phyloP scores from a whole-genome alignment of 2,888 invertebrate species.

The Xestia rhomboidea region DNA sequence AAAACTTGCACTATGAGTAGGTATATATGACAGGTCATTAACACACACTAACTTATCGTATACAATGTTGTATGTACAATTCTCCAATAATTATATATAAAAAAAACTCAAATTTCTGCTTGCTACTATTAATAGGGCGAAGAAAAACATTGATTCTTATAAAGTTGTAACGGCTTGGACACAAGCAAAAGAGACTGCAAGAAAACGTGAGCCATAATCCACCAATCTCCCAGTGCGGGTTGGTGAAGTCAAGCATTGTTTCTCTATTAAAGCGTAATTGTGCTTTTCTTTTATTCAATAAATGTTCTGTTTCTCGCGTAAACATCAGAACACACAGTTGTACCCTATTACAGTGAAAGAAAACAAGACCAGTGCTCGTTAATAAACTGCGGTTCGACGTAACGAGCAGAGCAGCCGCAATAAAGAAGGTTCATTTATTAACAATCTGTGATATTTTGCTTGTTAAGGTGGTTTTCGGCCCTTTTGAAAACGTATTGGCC shows the following conservation, averaged over 20 bases:
- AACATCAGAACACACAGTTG: conserved; percentile 20
- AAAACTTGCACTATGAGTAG: neutral
- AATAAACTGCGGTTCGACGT: conserved; percentile 42
- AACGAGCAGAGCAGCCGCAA: conserved; percentile 12
- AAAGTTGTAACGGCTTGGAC: neutral
- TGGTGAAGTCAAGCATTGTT: neutral
- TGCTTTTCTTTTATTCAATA: conserved; percentile 1
- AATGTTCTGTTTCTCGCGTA: conserved; percentile 14
- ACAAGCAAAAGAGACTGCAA: neutral
- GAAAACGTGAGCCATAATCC: neutral
- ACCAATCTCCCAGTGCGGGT: neutral
- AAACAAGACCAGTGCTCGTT: conserved; percentile 48
- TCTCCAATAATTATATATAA: neutral
- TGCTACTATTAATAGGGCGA: neutral
- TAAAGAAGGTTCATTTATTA: conserved; percentile 12
- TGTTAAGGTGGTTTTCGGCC: neutral
- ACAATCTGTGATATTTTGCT: neutral
- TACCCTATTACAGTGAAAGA: conserved; percentile 34
- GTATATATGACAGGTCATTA: neutral
- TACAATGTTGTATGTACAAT: neutral
- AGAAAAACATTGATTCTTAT: neutral
- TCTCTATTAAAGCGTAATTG: neutral
- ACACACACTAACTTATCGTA: neutral
- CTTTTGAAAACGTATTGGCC: neutral
- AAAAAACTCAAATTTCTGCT: neutral